phyloP scores from a whole-genome alignment of 2,888 invertebrate species.

The Erpobdella octoculata region DNA sequence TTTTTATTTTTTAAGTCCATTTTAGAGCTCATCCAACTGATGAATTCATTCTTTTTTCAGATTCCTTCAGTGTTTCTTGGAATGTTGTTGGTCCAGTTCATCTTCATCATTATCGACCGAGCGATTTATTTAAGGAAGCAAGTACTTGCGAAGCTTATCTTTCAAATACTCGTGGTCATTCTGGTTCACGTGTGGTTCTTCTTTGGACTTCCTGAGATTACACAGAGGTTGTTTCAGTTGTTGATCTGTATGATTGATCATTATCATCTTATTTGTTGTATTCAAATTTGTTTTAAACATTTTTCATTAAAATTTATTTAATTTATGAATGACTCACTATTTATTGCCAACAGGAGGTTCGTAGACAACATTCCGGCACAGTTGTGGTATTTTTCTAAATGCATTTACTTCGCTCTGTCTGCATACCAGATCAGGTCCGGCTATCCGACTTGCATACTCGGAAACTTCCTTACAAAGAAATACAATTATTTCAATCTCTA shows the following conservation, averaged over 20 bases:
- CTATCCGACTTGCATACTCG: constrained; percentile 90
- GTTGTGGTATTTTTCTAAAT: constrained; percentile 94
- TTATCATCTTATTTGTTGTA: background rate
- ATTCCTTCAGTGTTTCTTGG: constrained; percentile 87
- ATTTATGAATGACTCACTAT: background rate
- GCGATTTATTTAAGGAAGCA: constrained; percentile 89
- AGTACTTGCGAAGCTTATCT: constrained; percentile 61
- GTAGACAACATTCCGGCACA: constrained; percentile 77
- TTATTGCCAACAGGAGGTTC: constrained; percentile 61
- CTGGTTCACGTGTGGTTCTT: constrained; percentile 95
- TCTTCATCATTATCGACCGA: constrained; percentile 85
- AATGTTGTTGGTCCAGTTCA: constrained; percentile 90
- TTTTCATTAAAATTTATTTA: background rate
- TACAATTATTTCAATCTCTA: constrained; percentile 86
- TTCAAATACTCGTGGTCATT: constrained; percentile 81
- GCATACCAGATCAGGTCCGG: constrained; percentile 96
- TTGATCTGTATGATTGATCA: constrained; percentile 10
- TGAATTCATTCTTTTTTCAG: constrained; percentile 12
- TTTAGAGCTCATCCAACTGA: background rate
- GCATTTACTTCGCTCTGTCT: constrained; percentile 85
- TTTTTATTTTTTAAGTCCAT: too few relatives aligned
- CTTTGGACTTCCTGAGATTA: constrained; percentile 84
- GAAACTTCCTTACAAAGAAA: constrained; percentile 93
- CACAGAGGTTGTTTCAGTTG: constrained; percentile 66
- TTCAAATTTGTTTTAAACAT: background rate